Conservation (phyloP, 2,113 vertebrate species). For the Apodemus sylvaticus region DNA sequence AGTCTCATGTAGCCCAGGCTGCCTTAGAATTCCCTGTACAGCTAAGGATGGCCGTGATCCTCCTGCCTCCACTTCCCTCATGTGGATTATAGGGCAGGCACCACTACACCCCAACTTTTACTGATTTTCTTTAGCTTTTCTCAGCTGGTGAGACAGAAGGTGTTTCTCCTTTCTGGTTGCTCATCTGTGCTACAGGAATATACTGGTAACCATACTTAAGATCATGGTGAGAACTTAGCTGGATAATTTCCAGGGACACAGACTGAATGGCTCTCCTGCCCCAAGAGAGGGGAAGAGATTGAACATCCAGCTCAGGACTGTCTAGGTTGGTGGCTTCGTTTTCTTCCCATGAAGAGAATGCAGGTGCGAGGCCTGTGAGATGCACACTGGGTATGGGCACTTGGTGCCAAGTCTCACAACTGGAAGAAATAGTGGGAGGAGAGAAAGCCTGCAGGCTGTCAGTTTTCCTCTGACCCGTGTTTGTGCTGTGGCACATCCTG, state of each 20-base stretch:
- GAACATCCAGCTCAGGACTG: background rate
- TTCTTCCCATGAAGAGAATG: background rate
- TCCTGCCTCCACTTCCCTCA: background rate
- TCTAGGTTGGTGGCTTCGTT: background rate
- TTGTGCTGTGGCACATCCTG: background rate
- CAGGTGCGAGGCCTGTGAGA: background rate
- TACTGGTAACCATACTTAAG: background rate
- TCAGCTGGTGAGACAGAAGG: background rate
- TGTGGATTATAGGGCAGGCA: too few species aligned
- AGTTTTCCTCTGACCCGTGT: background rate
- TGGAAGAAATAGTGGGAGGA: background rate
- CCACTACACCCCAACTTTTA: background rate
- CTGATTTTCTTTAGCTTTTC: background rate
- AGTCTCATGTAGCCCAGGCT: background rate
- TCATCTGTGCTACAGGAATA: background rate
- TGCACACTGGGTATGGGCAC: background rate
- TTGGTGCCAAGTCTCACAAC: background rate
- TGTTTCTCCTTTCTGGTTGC: background rate
- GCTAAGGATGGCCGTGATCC: background rate
- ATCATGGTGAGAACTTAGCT: background rate
- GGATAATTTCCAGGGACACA: background rate
- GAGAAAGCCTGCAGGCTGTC: background rate
- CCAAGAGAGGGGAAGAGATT: background rate
- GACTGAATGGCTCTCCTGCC: background rate
- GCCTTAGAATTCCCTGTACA: background rate